These are phyloP conservation scores for Datnioides undecimradiatus DNA, from an alignment of 2,113 vertebrate species.

Conservation along the genomic window DNA sequence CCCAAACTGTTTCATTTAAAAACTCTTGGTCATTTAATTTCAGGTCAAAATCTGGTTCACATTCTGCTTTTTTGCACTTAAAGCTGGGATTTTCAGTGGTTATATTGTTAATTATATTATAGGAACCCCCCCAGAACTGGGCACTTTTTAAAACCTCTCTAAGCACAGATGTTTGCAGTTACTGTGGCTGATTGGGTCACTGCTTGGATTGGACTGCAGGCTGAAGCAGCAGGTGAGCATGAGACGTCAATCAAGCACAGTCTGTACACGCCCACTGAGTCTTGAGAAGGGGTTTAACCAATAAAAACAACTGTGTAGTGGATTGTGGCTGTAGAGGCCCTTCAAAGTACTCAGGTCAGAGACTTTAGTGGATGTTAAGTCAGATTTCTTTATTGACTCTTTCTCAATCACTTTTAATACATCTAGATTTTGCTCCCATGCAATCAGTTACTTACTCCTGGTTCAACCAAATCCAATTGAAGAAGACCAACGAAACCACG, in stretches of 20 bases:
- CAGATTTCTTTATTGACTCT: neutral
- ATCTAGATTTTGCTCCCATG: neutral
- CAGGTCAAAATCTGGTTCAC: neutral
- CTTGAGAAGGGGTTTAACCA: neutral
- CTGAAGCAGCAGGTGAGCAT: neutral
- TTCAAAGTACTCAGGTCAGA: too few relatives aligned
- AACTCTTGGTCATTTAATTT: neutral
- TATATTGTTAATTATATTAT: neutral
- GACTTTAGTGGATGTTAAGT: neutral
- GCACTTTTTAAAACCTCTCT: neutral
- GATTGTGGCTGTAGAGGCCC: neutral
- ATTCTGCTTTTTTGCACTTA: neutral
- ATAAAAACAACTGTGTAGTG: neutral
- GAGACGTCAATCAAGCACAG: neutral
- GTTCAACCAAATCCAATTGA: too few relatives aligned
- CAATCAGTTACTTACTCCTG: neutral
- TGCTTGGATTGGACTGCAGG: neutral
- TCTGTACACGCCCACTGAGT: neutral
- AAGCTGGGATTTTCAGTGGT: neutral
- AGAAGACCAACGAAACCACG: too few relatives aligned
- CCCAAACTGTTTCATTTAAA: neutral
- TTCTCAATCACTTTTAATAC: neutral
- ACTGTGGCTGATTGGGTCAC: neutral
- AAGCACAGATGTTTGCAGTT: neutral
- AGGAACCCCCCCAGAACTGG: neutral